These are phyloP conservation scores for Helicoverpa assulta DNA, from an alignment of 2,888 invertebrate species.

Conservation along the genomic window DNA sequence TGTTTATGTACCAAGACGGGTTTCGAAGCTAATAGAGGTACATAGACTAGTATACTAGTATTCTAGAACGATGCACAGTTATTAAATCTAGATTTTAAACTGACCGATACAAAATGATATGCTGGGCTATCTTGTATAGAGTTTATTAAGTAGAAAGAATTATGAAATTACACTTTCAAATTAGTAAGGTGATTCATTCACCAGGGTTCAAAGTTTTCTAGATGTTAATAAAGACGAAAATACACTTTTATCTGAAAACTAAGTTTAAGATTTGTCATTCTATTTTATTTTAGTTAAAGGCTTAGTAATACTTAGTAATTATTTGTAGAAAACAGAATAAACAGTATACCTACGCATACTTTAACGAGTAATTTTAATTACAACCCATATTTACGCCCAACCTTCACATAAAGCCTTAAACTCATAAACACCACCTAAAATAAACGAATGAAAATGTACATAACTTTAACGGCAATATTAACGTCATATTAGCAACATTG, in stretches of 20 bases:
- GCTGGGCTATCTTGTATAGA: neutral
- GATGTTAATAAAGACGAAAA: too few relatives aligned
- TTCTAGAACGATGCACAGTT: neutral
- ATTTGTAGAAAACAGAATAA: too few relatives aligned
- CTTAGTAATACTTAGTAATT: too few relatives aligned
- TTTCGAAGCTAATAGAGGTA: neutral
- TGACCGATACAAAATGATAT: neutral
- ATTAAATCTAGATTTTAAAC: neutral
- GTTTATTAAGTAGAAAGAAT: too few relatives aligned
- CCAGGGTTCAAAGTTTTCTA: too few relatives aligned
- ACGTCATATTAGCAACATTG: conserved; percentile 27
- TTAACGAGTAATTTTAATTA: neutral
- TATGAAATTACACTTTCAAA: too few relatives aligned
- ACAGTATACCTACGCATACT: neutral
- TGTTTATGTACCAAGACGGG: conserved; percentile 17
- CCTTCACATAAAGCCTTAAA: neutral
- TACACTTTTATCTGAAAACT: too few relatives aligned
- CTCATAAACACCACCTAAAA: conserved; percentile 1
- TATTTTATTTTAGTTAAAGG: too few relatives aligned
- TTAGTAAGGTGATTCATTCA: too few relatives aligned
- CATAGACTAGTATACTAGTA: neutral
- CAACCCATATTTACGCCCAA: neutral
- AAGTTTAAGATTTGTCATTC: too few relatives aligned
- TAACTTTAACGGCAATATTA: conserved; percentile 16
- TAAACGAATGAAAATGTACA: neutral